Evolutionary conservation across 2,113 vertebrate species (phyloP).

Genomic region (Myrmophylax atrothorax): DNA sequence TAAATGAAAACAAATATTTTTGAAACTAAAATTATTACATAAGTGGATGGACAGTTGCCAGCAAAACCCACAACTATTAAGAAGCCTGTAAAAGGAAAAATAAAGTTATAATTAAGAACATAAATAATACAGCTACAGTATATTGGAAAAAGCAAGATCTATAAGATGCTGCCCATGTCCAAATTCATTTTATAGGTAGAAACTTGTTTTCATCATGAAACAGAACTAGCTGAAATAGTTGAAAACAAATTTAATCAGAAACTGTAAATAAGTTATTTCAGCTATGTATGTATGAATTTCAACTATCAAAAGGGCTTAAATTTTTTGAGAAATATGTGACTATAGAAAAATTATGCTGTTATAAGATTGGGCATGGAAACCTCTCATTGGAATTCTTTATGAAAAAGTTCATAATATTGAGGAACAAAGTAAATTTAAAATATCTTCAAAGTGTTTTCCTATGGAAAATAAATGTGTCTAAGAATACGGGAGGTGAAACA

Average conservation of each 20-base stretch:
- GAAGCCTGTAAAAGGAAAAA: neutral
- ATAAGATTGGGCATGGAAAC: neutral
- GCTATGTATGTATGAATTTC: neutral
- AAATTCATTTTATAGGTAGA: neutral
- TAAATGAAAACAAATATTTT: neutral
- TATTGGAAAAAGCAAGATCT: neutral
- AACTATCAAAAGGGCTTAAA: neutral
- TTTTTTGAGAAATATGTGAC: neutral
- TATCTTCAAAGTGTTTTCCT: neutral
- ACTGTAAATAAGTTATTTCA: neutral
- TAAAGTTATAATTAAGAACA: neutral
- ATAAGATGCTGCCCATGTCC: neutral
- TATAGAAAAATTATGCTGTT: neutral
- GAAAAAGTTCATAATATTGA: neutral
- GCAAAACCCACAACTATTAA: neutral
- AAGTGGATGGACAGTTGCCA: neutral
- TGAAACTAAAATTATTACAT: neutral
- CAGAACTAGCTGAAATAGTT: neutral
- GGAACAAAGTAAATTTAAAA: neutral
- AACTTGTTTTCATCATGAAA: neutral
- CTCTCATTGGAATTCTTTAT: neutral
- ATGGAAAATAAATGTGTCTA: neutral
- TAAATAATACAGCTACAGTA: neutral
- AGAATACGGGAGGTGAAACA: neutral
- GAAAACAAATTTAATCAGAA: neutral